Evolutionary conservation across 1,140 invertebrate genomes (phyloP).

Genomic region (Ceratitis capitata): DNA sequence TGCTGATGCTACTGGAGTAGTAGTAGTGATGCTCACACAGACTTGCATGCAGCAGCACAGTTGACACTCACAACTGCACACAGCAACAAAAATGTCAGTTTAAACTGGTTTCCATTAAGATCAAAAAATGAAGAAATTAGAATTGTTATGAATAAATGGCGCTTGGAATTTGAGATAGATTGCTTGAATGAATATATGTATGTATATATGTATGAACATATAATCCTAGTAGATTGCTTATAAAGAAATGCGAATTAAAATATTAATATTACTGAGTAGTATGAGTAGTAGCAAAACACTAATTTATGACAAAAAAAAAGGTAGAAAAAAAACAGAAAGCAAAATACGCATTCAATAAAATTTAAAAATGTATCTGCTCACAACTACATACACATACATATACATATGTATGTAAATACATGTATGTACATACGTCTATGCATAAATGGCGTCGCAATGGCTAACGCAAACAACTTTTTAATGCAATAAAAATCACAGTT

Average conservation of each 20-base stretch:
- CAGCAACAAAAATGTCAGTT: neutral
- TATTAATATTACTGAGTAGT: neutral
- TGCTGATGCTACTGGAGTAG: too few species aligned
- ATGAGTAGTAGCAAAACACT: neutral
- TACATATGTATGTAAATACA: neutral
- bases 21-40: too few species aligned
- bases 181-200: too few species aligned
- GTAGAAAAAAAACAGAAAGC: neutral
- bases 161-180: constrained; percentile 11
- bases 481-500: constrained; percentile 9
- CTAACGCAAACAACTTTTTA: neutral
- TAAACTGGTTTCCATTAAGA: constrained; percentile 22
- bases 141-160: constrained; percentile 19
- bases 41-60: neutral
- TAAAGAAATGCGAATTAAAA: neutral
- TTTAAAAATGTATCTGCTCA: neutral
- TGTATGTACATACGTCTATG: neutral
- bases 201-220: neutral
- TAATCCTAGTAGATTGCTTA: too few species aligned
- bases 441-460: neutral
- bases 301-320: neutral
- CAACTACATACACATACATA: too few species aligned
- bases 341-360: neutral
- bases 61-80: neutral
- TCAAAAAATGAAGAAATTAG: neutral